Conservation (phyloP, 2,797 vertebrate species). For the Menidia menidia region DNA sequence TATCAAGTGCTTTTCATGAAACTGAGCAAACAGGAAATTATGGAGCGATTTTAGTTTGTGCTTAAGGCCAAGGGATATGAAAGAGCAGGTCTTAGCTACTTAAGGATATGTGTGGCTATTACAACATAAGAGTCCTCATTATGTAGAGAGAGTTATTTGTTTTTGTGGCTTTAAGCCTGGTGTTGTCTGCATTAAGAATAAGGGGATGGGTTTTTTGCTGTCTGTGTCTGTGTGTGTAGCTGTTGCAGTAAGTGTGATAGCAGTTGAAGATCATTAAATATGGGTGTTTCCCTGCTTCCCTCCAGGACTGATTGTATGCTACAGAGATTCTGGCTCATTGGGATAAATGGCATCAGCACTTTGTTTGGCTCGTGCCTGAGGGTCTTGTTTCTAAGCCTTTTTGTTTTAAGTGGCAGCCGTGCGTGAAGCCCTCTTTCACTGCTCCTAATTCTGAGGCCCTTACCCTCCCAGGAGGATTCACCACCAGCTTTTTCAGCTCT, state of each 20-base stretch:
- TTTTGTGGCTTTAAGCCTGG: slow-evolving; percentile 49
- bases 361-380: slow-evolving; percentile 39
- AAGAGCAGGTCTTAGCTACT: slow-evolving; percentile 29
- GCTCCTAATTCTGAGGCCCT: slow-evolving; percentile 61
- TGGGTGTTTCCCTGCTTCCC: slow-evolving; percentile 61
- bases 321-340: slow-evolving; percentile 68
- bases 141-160: slow-evolving; percentile 62
- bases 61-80: slow-evolving; percentile 53
- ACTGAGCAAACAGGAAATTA: slow-evolving; percentile 58
- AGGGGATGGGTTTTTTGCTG: neutral
- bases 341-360: slow-evolving; percentile 75
- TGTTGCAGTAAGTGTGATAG: slow-evolving; percentile 25
- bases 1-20: slow-evolving; percentile 31
- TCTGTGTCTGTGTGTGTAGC: slow-evolving; percentile 32
- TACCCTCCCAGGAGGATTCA: slow-evolving; percentile 57
- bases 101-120: slow-evolving; percentile 41
- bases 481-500: slow-evolving; percentile 53
- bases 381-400: slow-evolving; percentile 58
- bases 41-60: slow-evolving; percentile 33
- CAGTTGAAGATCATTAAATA: slow-evolving; percentile 72
- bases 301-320: slow-evolving; percentile 64
- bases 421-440: slow-evolving; percentile 63
- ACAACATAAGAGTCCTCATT: slow-evolving; percentile 57
- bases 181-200: slow-evolving; percentile 38
- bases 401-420: slow-evolving; percentile 75